Evolutionary conservation across 2,113 vertebrate genomes (phyloP).

Genomic region (Prionailurus viverrinus): DNA sequence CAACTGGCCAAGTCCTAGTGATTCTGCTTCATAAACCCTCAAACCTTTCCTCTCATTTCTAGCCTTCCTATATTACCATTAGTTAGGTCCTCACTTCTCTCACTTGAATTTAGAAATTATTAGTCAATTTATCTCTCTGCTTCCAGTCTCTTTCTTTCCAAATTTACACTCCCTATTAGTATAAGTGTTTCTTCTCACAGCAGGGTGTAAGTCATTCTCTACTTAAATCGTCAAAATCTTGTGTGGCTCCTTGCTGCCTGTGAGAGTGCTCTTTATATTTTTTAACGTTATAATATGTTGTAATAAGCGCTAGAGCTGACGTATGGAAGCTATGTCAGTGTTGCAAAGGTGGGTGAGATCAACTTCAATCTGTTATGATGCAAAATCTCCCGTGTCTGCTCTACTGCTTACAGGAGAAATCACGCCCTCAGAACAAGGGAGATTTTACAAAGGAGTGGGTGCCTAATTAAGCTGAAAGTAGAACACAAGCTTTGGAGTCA

Average conservation of each 20-base stretch:
- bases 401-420: neutral
- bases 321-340: neutral
- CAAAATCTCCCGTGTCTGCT: neutral
- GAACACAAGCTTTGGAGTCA: neutral
- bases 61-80: neutral
- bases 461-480: neutral
- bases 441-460: neutral
- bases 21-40: neutral
- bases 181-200: neutral
- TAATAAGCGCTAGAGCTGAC: neutral
- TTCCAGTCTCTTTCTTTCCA: neutral
- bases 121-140: neutral
- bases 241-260: neutral
- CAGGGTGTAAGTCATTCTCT: neutral
- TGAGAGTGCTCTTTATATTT: neutral
- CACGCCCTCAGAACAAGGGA: neutral
- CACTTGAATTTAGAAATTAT: neutral
- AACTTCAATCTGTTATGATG: neutral
- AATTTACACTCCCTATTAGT: neutral
- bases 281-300: neutral
- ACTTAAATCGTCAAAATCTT: neutral
- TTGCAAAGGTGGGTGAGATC: neutral
- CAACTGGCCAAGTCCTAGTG: slow-evolving; percentile 21
- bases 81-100: neutral
- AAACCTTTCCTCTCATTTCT: neutral